phyloP scores from a whole-genome alignment of 2,888 invertebrate species.

The Nowickia ferox region DNA sequence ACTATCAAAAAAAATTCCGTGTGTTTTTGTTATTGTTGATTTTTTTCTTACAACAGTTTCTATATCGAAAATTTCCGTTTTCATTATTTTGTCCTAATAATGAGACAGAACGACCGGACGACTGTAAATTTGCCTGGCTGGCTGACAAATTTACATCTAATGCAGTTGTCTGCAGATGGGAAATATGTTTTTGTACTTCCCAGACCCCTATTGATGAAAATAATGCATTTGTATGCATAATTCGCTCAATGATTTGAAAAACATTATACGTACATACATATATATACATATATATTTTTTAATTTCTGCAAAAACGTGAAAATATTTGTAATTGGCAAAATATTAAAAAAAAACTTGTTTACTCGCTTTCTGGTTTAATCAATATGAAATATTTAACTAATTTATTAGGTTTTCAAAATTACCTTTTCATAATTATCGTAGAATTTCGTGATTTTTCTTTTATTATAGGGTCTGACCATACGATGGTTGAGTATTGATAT shows the following conservation, averaged over 20 bases:
- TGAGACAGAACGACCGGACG: slow-evolving; percentile 14
- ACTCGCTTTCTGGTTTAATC: background rate
- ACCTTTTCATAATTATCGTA: slow-evolving; percentile 50
- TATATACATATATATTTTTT: background rate
- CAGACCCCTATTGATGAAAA: slow-evolving; percentile 34
- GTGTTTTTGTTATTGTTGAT: slow-evolving; percentile 53
- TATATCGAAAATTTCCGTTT: slow-evolving; percentile 62
- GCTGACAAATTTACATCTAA: slow-evolving; percentile 38
- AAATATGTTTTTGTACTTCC: slow-evolving; percentile 32
- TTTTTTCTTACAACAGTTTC: slow-evolving; percentile 56
- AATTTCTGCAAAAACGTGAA: slow-evolving; percentile 17
- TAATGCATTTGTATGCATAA: slow-evolving; percentile 24
- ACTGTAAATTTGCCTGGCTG: background rate
- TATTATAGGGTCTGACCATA: slow-evolving; percentile 39
- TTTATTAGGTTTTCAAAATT: slow-evolving; percentile 33
- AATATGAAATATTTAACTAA: slow-evolving; percentile 5
- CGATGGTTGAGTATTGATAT: slow-evolving; percentile 18
- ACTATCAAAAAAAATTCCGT: slow-evolving; percentile 61
- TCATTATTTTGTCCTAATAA: slow-evolving; percentile 64
- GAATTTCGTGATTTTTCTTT: slow-evolving; percentile 40
- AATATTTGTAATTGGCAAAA: background rate
- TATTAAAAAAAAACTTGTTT: background rate
- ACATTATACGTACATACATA: slow-evolving; percentile 16
- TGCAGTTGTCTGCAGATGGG: slow-evolving; percentile 37
- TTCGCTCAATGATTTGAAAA: slow-evolving; percentile 16